Percentiles rank a stretch among this genome's conserved stretches.
Evolutionary conservation across 2,888 invertebrate species (phyloP).

Genomic region (Arctia plantaginis): DNA sequence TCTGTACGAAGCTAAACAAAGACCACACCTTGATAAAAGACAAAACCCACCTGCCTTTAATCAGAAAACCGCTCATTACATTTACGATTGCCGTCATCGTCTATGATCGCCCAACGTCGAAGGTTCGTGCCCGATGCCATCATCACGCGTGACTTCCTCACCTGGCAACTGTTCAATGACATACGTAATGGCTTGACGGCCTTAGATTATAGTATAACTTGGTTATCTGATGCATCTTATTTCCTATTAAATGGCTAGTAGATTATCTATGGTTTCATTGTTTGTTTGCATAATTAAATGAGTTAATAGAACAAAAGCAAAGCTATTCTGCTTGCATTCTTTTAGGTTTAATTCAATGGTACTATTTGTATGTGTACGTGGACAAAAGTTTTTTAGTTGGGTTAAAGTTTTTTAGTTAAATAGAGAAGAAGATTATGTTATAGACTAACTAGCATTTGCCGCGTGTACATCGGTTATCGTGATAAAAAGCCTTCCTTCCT

Average conservation of each 20-base stretch:
- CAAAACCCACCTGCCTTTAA: slow-evolving; percentile 32
- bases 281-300: slow-evolving; percentile 5
- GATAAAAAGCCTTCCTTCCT: too few relatives aligned
- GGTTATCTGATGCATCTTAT: slow-evolving; percentile 15
- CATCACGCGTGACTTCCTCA: slow-evolving; percentile 47
- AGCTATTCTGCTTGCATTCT: not conserved
- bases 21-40: slow-evolving; percentile 13
- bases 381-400: too few relatives aligned
- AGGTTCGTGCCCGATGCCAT: slow-evolving; percentile 49
- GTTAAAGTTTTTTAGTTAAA: too few relatives aligned
- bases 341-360: not conserved
- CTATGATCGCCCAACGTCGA: slow-evolving; percentile 43
- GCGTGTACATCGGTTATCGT: too few relatives aligned
- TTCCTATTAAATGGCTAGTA: slow-evolving; percentile 15
- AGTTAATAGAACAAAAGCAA: not conserved
- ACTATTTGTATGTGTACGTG: too few relatives aligned
- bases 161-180: slow-evolving; percentile 24
- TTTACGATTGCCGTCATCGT: slow-evolving; percentile 31
- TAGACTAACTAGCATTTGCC: too few relatives aligned
- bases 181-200: slow-evolving; percentile 19
- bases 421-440: too few relatives aligned
- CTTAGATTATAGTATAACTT: slow-evolving; percentile 24
- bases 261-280: slow-evolving; percentile 12
- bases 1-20: slow-evolving; percentile 1
- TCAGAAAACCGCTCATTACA: slow-evolving; percentile 33